Base-by-base conservation (phyloP, 1,140 invertebrate species). In the Orius insidiosus region DNA sequence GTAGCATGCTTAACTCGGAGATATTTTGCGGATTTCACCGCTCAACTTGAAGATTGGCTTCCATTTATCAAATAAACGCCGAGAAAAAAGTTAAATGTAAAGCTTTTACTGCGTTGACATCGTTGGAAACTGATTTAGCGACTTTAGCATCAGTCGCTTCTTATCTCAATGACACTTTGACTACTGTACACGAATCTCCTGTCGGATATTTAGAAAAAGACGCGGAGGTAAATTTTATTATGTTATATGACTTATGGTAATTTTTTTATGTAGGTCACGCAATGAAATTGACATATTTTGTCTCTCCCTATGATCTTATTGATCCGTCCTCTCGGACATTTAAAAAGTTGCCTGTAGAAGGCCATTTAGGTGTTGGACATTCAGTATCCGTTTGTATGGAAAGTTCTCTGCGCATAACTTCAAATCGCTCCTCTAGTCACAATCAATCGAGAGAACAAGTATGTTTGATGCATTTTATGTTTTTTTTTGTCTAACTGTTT, bases 71-170 rank as follows among this genome's bases (percentile, higher is more conserved):
- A 60, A 65, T 95, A 10, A 89, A 89, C 65, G 86, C 86, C 7
- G 89, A 96, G 58, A 92, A 92, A 59, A 93, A 89, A 66, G 76
- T 85, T 1, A 96, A 95, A 65, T 82, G 78, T 40, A 93, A 94
- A 67, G 87, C 86, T 4, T 95, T 86, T 58, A 79, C 83, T 58
- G 87, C 90, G 15, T 63, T 97, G 15, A 83, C 90, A 58, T 87
- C 87, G 11, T 65, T 97, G 46, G 92, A 97, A 69, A 74, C 78
- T 30, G 92, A 97, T 68, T 67, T 97, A n/a, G 78, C 75, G 49
- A 78, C 76, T 33, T 60, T 95, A 47, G 78, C 85, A 31, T 82
- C 87, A 53, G 62, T 90, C 45, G 79, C 83, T 60, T 73, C 70
- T 53, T 85, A 80, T 54, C 73, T 78, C 45, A 87, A 81, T 60